A percentile compares a stretch with the other conserved stretches of the same genome.
phyloP scores from a whole-genome alignment of 1,140 invertebrate genomes.

The Metopolophium dirhodum region DNA sequence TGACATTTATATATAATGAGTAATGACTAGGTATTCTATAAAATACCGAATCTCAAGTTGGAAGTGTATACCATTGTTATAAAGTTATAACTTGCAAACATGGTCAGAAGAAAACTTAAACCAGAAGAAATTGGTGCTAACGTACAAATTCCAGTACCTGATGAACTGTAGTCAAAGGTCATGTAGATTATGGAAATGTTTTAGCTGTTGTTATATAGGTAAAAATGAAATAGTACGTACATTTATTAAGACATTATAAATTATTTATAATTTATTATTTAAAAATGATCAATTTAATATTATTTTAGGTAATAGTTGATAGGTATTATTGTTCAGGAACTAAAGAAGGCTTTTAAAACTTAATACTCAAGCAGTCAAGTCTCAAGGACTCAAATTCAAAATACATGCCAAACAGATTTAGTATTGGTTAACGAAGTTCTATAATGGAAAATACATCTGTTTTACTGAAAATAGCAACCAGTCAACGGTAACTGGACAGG shows the following conservation, averaged over 20 bases:
- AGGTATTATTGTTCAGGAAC: too few relatives aligned
- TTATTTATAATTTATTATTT: not conserved
- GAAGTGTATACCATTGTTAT: not conserved
- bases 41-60: too few relatives aligned
- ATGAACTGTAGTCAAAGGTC: not conserved
- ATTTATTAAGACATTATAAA: too few relatives aligned
- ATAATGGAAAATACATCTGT: too few relatives aligned
- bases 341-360: too few relatives aligned
- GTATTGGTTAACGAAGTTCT: too few relatives aligned
- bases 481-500: too few relatives aligned
- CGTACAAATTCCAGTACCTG: not conserved
- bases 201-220: not conserved
- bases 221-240: not conserved
- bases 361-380: too few relatives aligned
- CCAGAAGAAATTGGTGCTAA: not conserved
- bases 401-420: too few relatives aligned
- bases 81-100: not conserved
- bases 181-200: too few relatives aligned
- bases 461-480: too few relatives aligned
- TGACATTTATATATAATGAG: not conserved
- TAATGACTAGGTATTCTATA: not conserved
- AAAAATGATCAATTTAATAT: not conserved
- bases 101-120: not conserved
- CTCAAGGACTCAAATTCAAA: too few relatives aligned
- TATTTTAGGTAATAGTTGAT: not conserved